Conservation (phyloP, 1,140 invertebrate species). For the Bactericera cockerelli region DNA sequence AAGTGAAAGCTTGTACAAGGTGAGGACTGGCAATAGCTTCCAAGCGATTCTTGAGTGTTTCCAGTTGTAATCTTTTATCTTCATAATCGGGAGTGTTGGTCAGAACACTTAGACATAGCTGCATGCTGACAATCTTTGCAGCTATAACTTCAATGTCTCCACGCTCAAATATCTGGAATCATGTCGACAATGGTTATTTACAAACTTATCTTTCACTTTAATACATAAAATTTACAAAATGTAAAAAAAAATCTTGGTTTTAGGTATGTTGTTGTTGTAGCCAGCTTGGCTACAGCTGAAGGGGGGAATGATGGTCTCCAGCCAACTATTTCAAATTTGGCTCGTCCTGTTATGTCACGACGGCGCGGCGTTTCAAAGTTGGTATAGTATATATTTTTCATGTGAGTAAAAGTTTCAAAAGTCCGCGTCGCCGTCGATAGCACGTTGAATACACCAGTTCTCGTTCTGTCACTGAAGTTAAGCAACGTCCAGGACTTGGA, state of each 20-base stretch:
- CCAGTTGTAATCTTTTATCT: conserved; percentile 64
- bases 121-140: conserved; percentile 57
- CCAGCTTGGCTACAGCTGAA: no score
- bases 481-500: no score
- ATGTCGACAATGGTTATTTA: conserved; percentile 14
- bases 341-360: no score
- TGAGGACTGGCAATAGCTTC: conserved; percentile 75
- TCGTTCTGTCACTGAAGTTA: no score
- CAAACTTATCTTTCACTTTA: conserved; percentile 14
- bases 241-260: not conserved
- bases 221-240: not conserved
- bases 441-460: no score
- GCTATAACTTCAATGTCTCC: conserved; percentile 46
- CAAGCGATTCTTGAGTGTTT: conserved; percentile 75
- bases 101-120: conserved; percentile 62
- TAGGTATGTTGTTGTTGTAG: no score
- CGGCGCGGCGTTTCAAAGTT: no score
- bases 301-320: no score
- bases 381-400: no score
- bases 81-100: conserved; percentile 71
- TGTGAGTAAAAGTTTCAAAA: no score
- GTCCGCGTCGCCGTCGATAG: no score
- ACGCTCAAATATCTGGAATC: conserved; percentile 40
- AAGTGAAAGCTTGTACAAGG: conserved; percentile 67
- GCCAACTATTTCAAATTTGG: no score